These are phyloP conservation scores for Watsonalla cultraria DNA, from an alignment of 2,888 invertebrate genomes.

Conservation along the genomic window DNA sequence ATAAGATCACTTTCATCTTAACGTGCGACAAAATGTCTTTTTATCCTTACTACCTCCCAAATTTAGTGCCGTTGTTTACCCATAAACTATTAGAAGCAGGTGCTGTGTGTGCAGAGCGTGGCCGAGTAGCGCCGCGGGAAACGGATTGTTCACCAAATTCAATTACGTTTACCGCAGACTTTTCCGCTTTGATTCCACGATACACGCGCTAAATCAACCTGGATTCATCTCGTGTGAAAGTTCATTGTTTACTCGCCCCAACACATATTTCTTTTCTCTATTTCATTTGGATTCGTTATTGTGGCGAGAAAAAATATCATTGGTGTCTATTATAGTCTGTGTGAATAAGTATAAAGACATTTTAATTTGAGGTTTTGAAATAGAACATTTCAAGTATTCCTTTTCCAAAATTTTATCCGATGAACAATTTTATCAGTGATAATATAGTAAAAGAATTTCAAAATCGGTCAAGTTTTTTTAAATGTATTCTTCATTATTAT, in stretches of 20 bases:
- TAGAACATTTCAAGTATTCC: no score
- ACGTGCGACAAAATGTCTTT: background rate
- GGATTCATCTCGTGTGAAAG: slow-evolving; percentile 58
- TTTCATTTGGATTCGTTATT: background rate
- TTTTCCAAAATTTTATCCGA: no score
- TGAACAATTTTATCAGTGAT: no score
- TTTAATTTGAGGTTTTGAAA: no score
- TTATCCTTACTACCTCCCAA: background rate
- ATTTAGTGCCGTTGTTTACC: slow-evolving; percentile 22
- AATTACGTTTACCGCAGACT: slow-evolving; percentile 62
- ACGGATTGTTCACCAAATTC: slow-evolving; percentile 73
- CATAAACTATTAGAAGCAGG: slow-evolving; percentile 48
- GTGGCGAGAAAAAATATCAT: background rate
- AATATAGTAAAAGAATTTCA: no score
- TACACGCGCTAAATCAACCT: slow-evolving; percentile 64
- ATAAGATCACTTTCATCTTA: no score
- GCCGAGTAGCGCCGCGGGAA: slow-evolving; percentile 38
- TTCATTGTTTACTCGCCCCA: slow-evolving; percentile 67
- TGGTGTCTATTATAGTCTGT: no score
- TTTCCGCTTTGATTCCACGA: slow-evolving; percentile 63
- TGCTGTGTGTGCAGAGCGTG: slow-evolving; percentile 50
- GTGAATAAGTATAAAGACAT: no score
- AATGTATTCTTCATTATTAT: no score
- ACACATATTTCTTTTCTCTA: slow-evolving; percentile 7
- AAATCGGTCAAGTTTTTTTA: no score